These are phyloP conservation scores for Ardeotis arabs DNA, from an alignment of 2,113 vertebrate species.

Conservation along the genomic window DNA sequence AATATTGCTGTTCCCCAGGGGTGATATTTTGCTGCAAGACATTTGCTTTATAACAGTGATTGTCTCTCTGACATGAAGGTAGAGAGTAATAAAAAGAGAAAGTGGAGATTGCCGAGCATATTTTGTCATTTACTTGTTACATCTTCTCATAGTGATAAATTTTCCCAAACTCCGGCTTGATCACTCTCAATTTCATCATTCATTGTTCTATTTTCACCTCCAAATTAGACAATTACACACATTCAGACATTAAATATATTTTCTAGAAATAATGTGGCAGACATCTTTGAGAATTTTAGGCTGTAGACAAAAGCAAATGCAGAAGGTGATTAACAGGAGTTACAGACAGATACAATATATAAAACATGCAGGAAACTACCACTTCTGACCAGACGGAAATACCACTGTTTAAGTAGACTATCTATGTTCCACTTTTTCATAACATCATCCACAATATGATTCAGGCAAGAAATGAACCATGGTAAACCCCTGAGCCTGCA, in stretches of 20 bases:
- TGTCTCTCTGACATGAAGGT: not conserved
- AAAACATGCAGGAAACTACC: not conserved
- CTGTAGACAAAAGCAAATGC: not conserved
- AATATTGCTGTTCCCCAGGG: not conserved
- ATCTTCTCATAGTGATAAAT: not conserved
- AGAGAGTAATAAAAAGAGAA: not conserved
- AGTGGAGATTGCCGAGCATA: not conserved
- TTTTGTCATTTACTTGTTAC: not conserved
- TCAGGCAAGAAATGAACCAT: not conserved
- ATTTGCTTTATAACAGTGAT: not conserved
- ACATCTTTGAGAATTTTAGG: not conserved
- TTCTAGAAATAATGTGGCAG: not conserved
- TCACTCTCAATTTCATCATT: not conserved
- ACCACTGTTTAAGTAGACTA: not conserved
- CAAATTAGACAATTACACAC: not conserved
- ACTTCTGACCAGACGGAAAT: not conserved
- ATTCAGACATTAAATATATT: not conserved
- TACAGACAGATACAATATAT: too few species aligned
- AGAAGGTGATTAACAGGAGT: not conserved
- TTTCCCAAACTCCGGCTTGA: not conserved
- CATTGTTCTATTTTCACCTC: not conserved
- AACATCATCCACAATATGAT: not conserved
- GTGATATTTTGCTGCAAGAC: not conserved
- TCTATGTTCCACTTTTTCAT: not conserved
- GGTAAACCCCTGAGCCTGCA: not conserved